Conservation (phyloP, 2,797 vertebrate species). For the Danio aesculapii region DNA sequence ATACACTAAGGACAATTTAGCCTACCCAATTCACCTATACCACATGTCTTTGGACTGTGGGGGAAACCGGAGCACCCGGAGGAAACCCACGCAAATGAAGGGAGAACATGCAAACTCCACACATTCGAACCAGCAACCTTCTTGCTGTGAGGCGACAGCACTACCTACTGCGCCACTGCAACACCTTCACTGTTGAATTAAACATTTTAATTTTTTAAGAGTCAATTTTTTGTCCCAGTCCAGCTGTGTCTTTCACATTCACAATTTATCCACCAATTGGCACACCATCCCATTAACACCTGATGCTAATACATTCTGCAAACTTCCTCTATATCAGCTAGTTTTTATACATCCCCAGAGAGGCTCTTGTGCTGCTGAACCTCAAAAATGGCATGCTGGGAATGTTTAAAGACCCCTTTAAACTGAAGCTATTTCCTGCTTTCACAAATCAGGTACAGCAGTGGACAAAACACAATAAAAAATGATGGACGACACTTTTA, state of each 20-base stretch:
- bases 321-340: neutral
- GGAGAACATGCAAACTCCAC: too few species aligned
- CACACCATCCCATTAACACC: neutral
- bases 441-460: constrained; percentile 19
- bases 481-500: constrained; percentile 2
- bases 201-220: too few species aligned
- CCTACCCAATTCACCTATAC: too few species aligned
- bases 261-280: neutral
- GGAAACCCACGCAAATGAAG: too few species aligned
- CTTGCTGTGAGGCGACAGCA: too few species aligned
- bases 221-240: too few species aligned
- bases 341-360: constrained; percentile 27
- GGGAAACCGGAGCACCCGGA: too few species aligned
- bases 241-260: neutral
- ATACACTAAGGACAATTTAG: too few species aligned
- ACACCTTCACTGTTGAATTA: too few species aligned
- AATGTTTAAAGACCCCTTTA: constrained; percentile 52
- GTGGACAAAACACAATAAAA: constrained; percentile 23
- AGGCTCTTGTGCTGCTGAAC: neutral
- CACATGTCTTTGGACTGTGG: too few species aligned
- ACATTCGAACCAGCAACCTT: too few species aligned
- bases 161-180: too few species aligned
- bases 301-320: neutral
- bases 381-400: constrained; percentile 26
- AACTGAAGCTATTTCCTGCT: constrained; percentile 44